Evolutionary conservation across 2,113 vertebrate species (phyloP).

Genomic region (Myxocyprinus asiaticus): DNA sequence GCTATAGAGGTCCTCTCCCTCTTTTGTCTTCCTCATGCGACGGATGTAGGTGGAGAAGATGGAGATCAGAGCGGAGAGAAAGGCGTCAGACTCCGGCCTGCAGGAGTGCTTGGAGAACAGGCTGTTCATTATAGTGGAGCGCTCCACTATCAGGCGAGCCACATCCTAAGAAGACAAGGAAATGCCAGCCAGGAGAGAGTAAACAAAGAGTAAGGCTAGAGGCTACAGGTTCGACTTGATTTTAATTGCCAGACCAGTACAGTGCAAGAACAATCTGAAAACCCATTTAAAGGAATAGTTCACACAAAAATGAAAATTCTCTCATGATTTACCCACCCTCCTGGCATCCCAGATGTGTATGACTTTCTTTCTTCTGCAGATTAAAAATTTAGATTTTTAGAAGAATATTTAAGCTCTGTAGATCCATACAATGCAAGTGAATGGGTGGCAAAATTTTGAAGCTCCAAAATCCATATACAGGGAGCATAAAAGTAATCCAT

Average conservation of each 20-base stretch:
- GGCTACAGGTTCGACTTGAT: background rate
- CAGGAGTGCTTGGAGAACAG: constrained; percentile 90
- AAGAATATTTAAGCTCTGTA: too few relatives aligned
- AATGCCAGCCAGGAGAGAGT: background rate
- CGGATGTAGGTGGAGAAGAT: constrained; percentile 90
- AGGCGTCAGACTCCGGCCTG: constrained; percentile 82
- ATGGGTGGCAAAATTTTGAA: too few relatives aligned
- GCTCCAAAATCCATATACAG: too few relatives aligned
- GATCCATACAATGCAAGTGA: too few relatives aligned
- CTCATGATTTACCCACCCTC: too few relatives aligned
- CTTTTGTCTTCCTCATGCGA: constrained; percentile 96
- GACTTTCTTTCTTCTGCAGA: too few relatives aligned
- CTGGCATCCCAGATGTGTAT: too few relatives aligned
- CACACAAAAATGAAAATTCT: too few relatives aligned
- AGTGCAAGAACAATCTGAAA: background rate
- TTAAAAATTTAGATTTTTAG: too few relatives aligned
- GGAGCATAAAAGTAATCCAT: too few relatives aligned
- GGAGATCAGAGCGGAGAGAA: constrained; percentile 87
- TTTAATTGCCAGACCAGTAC: background rate
- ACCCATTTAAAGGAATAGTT: too few relatives aligned
- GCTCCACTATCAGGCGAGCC: constrained; percentile 93
- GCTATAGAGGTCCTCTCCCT: constrained; percentile 96
- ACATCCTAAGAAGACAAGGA: constrained; percentile 79
- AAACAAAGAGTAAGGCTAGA: background rate
- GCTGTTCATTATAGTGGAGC: constrained; percentile 97